Base-by-base conservation (phyloP, 2,113 vertebrate genomes). In the Casuarius casuarius region DNA sequence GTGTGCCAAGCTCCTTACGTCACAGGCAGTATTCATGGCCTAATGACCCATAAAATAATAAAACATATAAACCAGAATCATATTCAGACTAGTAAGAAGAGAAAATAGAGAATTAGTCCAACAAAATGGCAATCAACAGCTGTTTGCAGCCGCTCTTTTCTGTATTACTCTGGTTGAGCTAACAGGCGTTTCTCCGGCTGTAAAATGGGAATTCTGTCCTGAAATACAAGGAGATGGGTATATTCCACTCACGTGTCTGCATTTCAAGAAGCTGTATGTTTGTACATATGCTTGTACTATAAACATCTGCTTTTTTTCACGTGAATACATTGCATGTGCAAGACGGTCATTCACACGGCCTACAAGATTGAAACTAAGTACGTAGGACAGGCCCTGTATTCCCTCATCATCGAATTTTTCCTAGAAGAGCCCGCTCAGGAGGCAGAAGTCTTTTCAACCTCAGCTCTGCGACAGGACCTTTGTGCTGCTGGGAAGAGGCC, bases 381-480 rank as follows among this genome's bases (percentile, higher is more conserved):
- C 66, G 26, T 0, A 14, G 29, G 38, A 2, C 9, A 49, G 1
- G 8, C 33, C n/a, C 22, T 1, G 0, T 21, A 92, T 68, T n/a
- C 62, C 56, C 20, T 44, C 26, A 31, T 44, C 77, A 66, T 8
- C 65, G 84, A 2, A 22, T 51, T 2, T 72, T 54, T 59, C 56
- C 51, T 78, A 76, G 54, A 13, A 19, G 33, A 23, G 21, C 5
- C 1, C 2, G 48, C 4, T 3, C 0, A 1, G 33, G 51, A 84
- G 23, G 28, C 75, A 85, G 31, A 79, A 80, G 11, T 16, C 16
- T 19, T 33, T 70, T 18, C 20, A 18, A 1, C 14, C 44, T 23
- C 83, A 70, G 46, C 80, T 84, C 51, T 2, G 0, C 0, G 40
- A 7, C 0, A 19, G 26, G 72, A 90, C 85, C 90, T 20, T 2